Evolutionary conservation across 1,140 invertebrate species (phyloP).

Genomic region (Lepidostoma basale): DNA sequence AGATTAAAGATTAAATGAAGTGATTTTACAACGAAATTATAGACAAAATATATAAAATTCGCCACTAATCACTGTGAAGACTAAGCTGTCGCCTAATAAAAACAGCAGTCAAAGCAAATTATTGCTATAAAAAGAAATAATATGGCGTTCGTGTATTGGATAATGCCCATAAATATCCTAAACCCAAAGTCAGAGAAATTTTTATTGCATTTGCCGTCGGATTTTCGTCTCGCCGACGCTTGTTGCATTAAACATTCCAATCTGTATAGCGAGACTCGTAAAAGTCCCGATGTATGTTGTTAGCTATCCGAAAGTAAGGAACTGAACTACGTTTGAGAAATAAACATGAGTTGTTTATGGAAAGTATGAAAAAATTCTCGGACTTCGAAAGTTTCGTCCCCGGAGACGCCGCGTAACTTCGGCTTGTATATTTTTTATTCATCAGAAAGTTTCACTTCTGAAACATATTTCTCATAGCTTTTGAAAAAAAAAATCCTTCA

Average conservation of each 20-base stretch:
- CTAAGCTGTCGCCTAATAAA: no score
- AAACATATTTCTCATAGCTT: slow-evolving; percentile 13
- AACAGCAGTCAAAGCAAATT: no score
- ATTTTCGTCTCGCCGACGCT: background rate
- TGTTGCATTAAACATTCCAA: background rate
- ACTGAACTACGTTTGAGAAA: slow-evolving; percentile 3
- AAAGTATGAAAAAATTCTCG: slow-evolving; percentile 21
- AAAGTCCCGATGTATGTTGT: background rate
- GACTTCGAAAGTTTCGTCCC: slow-evolving; percentile 28
- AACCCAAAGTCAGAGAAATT: no score
- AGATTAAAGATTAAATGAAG: no score
- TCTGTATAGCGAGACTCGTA: background rate
- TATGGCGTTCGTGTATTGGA: no score
- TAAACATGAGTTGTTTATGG: slow-evolving; percentile 37
- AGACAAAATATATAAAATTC: no score
- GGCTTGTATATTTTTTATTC: slow-evolving; percentile 37
- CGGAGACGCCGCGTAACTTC: slow-evolving; percentile 20
- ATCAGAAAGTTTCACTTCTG: slow-evolving; percentile 27
- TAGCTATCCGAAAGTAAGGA: background rate
- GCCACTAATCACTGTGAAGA: no score
- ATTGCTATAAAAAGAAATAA: no score
- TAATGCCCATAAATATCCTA: no score
- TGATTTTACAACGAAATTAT: no score
- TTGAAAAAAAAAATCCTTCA: background rate
- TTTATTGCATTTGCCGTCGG: background rate